A percentile compares a stretch with the other conserved stretches of the same genome.
Conservation (phyloP, 2,888 invertebrate genomes). For the Parnassius smintheus region DNA sequence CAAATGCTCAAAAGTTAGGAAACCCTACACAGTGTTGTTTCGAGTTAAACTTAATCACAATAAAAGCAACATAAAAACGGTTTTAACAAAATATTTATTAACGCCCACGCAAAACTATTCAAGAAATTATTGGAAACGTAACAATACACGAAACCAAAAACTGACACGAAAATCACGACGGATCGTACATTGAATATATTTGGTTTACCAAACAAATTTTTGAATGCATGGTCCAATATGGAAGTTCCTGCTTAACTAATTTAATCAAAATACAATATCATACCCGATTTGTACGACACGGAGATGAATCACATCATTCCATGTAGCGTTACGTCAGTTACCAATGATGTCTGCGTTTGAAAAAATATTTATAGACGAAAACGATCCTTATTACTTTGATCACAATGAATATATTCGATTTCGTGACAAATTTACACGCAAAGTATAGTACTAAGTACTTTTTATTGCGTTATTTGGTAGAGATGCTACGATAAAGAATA, state of each 20-base stretch:
- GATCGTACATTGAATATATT: constrained; percentile 7
- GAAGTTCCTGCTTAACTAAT: constrained; percentile 63
- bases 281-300: constrained; percentile 61
- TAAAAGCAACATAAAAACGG: no score
- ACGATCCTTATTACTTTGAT: constrained; percentile 45
- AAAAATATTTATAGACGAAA: constrained; percentile 36
- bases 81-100: no score
- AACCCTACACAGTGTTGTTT: no score
- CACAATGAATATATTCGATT: constrained; percentile 35
- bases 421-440: constrained; percentile 30
- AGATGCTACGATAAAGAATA: constrained; percentile 64
- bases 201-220: constrained; percentile 39
- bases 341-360: constrained; percentile 44
- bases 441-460: constrained; percentile 49
- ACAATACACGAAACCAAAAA: not conserved
- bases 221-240: constrained; percentile 53
- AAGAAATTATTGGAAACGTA: not conserved
- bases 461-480: constrained; percentile 67
- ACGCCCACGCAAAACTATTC: no score
- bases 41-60: no score
- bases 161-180: constrained; percentile 2
- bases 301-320: constrained; percentile 68
- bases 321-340: constrained; percentile 64
- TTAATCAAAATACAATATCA: constrained; percentile 72
- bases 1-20: no score